Evolutionary conservation across 1,140 invertebrate genomes (phyloP).

Genomic region (Aricia agestis): DNA sequence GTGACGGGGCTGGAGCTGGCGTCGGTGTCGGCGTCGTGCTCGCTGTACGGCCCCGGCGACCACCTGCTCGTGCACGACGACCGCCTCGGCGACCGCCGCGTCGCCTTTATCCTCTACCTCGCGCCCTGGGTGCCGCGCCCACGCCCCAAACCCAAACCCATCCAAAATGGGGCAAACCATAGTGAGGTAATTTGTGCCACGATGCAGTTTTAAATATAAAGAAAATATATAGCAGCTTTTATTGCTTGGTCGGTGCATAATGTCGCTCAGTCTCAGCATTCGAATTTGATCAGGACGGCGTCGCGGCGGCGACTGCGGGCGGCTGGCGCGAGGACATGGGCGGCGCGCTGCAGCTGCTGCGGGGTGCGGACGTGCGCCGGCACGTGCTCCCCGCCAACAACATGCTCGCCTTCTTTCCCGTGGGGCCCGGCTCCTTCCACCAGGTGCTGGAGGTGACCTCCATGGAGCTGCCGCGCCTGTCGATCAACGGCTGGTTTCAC

Average conservation of each 20-base stretch:
- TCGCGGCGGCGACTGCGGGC: conserved; percentile 10
- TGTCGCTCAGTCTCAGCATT: too few relatives aligned
- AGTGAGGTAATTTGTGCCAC: conserved; percentile 5
- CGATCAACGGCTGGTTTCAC: conserved; percentile 88
- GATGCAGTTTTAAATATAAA: neutral
- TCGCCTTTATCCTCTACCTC: conserved; percentile 85
- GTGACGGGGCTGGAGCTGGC: conserved; percentile 79
- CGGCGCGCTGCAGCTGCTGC: conserved; percentile 81
- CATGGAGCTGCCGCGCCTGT: conserved; percentile 79
- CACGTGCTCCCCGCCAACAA: conserved; percentile 81
- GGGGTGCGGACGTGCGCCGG: conserved; percentile 69
- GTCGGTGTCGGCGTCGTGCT: conserved; percentile 83
- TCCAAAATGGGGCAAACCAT: conserved; percentile 42
- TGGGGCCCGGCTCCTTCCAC: conserved; percentile 66
- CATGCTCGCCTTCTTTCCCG: conserved; percentile 84
- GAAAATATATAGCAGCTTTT: too few relatives aligned
- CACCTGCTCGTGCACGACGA: conserved; percentile 86
- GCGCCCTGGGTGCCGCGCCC: conserved; percentile 67
- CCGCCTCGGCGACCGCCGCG: conserved; percentile 80
- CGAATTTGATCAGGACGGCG: neutral
- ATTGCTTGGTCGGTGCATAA: too few relatives aligned
- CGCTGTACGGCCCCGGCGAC: conserved; percentile 83
- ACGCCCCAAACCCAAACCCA: neutral
- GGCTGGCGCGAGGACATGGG: conserved; percentile 80
- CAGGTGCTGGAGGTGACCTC: conserved; percentile 78